Evolutionary conservation across 2,113 vertebrate genomes (phyloP).

Genomic region (Lichenostomus cassidix): DNA sequence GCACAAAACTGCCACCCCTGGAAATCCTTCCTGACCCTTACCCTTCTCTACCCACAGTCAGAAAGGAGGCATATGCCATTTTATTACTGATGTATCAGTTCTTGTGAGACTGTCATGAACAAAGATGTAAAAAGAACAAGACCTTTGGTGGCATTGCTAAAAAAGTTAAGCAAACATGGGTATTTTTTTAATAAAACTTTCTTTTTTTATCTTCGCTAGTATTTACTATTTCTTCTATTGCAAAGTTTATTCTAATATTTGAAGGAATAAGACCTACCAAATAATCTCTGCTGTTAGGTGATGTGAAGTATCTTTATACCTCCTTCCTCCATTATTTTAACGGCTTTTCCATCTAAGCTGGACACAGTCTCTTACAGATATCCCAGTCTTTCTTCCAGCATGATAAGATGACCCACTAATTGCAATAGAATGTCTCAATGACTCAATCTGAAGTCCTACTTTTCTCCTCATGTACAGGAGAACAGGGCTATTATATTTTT

Average conservation of each 20-base stretch:
- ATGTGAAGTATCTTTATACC: not conserved
- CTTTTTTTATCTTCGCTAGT: not conserved
- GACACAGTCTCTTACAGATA: not conserved
- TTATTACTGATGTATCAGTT: not conserved
- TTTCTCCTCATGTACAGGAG: not conserved
- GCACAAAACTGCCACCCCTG: not conserved
- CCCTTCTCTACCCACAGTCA: not conserved
- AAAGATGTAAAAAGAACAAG: not conserved
- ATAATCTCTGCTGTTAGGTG: not conserved
- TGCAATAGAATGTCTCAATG: not conserved
- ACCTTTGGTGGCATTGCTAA: not conserved
- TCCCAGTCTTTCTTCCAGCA: not conserved
- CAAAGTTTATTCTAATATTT: not conserved
- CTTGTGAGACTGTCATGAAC: not conserved
- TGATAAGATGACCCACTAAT: not conserved
- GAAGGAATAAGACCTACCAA: not conserved
- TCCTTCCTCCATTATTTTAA: not conserved
- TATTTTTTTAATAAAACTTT: not conserved
- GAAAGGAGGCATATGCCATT: not conserved
- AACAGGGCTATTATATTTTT: not conserved
- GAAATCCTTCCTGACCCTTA: not conserved
- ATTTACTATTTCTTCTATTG: not conserved
- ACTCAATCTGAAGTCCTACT: not conserved
- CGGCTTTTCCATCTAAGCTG: not conserved
- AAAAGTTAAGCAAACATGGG: not conserved